Percentiles rank a stretch among this genome's conserved stretches.
Evolutionary conservation across 2,888 invertebrate genomes (phyloP).

Genomic region (Leucozona laternaria): DNA sequence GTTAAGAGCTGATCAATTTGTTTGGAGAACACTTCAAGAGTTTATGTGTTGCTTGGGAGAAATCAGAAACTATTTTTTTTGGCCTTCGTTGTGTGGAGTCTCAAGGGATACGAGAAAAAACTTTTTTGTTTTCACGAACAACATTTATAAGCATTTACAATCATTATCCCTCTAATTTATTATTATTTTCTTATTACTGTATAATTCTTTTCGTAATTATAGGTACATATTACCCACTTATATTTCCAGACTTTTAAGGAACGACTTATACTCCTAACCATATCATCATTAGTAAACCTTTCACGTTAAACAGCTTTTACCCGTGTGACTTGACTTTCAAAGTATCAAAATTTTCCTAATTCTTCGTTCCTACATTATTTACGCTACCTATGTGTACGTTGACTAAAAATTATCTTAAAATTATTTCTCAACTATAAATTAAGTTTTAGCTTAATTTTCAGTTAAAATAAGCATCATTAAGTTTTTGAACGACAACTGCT

Average conservation of each 20-base stretch:
- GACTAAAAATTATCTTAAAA: conserved; percentile 52
- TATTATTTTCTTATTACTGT: not conserved
- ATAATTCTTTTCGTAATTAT: not conserved
- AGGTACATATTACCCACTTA: too few species aligned
- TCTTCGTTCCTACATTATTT: not conserved
- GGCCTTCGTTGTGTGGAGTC: too few species aligned
- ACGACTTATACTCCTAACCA: too few species aligned
- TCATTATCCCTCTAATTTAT: not conserved
- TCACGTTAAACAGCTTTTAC: not conserved
- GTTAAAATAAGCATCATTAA: conserved; percentile 69
- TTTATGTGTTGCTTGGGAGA: too few species aligned
- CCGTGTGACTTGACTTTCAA: not conserved
- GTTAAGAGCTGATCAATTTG: too few species aligned
- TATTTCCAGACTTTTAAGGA: not conserved
- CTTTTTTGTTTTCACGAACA: too few species aligned
- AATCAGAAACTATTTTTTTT: too few species aligned
- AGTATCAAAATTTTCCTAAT: not conserved
- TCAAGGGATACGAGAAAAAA: too few species aligned
- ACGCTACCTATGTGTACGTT: not conserved
- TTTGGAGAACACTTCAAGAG: too few species aligned
- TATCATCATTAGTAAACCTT: not conserved
- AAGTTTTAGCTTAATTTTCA: conserved; percentile 56
- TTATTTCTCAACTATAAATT: conserved; percentile 55
- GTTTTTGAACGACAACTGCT: conserved; percentile 70
- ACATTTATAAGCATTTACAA: too few species aligned